Base-by-base conservation (phyloP, 2,113 vertebrate species). In the Tyrannus savana region DNA sequence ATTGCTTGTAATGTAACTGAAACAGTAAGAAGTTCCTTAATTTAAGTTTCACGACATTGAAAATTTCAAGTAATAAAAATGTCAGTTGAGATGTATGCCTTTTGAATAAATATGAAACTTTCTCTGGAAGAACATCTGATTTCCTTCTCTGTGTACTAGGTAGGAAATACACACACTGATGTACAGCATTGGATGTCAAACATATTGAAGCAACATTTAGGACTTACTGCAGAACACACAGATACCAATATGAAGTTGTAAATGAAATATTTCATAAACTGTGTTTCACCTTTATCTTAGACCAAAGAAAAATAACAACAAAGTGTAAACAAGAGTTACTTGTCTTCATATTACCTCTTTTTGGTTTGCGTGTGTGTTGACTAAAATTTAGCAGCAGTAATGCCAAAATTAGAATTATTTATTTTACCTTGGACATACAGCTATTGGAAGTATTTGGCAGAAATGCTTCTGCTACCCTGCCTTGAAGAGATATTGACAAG, bases 41-140 rank as follows among this genome's bases (percentile, higher is more conserved):
- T 87, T 84, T 73, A 73, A 58, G 31, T 79, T 73, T 67, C 19
- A 50, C 80, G 58, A 56, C 89, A 71, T 87, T 27, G 53, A 91
- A 69, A 62, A 35, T 66, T 25, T 52, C 37, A 78, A 74, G 25
- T 68, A 22, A 60, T n/a, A 49, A 79, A 74, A 46, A 60, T 64
- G 28, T 50, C 59, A 75, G 8, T 78, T 68, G 66, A 91, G 37
- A 44, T 87, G 73, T 91, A 27, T 75, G 58, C 53, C 31, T 89
- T 95, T 76, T 82, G 49, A 95, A 90, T 95, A 96, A 96, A 92
- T 44, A 75, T 5, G 19, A 72, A 87, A 56, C 41, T 88, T 90
- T 42, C 35, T 81, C 31, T 87, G 84, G 42, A 90, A 91, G 50
- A 93, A 31, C 17, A 91, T 89, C n/a, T 66, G 46, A 44, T 84